Evolutionary conservation across 2,888 invertebrate genomes (phyloP), one percentile per base, ranked within the genome.

Genomic region (Lycophotia porphyrea): DNA sequence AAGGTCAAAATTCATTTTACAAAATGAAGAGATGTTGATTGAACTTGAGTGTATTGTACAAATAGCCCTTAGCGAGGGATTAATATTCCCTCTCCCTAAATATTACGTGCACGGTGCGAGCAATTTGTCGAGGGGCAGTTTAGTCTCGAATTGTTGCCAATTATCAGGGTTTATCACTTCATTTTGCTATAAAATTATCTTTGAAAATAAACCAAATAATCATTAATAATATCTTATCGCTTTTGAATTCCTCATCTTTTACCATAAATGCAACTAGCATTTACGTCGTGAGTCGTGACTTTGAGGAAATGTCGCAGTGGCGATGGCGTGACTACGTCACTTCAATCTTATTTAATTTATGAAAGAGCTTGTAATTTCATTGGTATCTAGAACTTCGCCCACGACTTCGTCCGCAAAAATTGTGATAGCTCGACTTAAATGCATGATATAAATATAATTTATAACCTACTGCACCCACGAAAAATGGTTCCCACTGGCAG

Each of bases 1-100:
- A 76, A 80, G 82, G 47, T 76, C 44, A 42, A 70, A 36, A 82
- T 58, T 63, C 2, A 58, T 67, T 67, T 70, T 70, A 34, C 82
- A 58, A 55, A 24, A 47, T 61, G 68, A 77, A 69, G 65, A 71
- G 60, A n/a, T 31, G n/a, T 52, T 65, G 31, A 64, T 72, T 64
- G 73, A 58, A 58, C 63, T 76, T 36, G 58, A 66, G 60, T 49
- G 9, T 42, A 71, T 67, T 61, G 61, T 31, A 13, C 47, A 71
- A 68, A 74, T 34, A 71, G 70, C 67, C 66, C 36, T 15, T 5
- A 24, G 74, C 55, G 47, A 47, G 80, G 52, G 64, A 42, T 61
- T 55, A 68, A 39, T 60, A 42, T 55, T 31, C 52, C 63, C 71
- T 71, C 67, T 27, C 71, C 84, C 80, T 47, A 67, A 70, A 64